phyloP scores from a whole-genome alignment of 2,113 vertebrate species.

The Chinchilla lanigera region DNA sequence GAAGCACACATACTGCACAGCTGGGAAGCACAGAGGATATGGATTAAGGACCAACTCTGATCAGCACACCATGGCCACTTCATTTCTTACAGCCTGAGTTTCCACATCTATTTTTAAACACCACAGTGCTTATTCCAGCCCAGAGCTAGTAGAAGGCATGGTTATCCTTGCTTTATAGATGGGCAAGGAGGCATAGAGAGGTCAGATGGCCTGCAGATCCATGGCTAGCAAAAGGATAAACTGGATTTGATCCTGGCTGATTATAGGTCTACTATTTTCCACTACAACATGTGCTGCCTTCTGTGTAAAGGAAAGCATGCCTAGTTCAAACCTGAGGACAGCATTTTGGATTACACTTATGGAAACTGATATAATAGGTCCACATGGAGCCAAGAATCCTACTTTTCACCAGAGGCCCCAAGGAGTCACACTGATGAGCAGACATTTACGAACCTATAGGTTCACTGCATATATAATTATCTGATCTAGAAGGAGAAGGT shows the following conservation, averaged over 20 bases:
- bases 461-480: not conserved
- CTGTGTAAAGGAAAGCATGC: not conserved
- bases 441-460: not conserved
- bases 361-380: not conserved
- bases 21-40: not conserved
- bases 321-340: not conserved
- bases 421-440: not conserved
- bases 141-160: not conserved
- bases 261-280: not conserved
- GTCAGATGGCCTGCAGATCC: not conserved
- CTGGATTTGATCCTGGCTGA: not conserved
- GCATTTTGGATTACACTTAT: not conserved
- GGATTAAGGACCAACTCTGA: not conserved
- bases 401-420: not conserved
- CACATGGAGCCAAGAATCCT: not conserved
- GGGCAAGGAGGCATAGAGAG: not conserved
- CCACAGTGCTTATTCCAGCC: not conserved
- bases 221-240: not conserved
- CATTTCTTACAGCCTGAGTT: not conserved
- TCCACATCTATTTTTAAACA: not conserved
- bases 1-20: not conserved
- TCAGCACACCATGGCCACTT: fast-evolving
- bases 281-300: not conserved
- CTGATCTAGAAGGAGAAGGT: not conserved
- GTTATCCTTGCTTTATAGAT: not conserved